Evolutionary conservation across 2,113 vertebrate genomes (phyloP).

Genomic region (Poeciliopsis prolifica): DNA sequence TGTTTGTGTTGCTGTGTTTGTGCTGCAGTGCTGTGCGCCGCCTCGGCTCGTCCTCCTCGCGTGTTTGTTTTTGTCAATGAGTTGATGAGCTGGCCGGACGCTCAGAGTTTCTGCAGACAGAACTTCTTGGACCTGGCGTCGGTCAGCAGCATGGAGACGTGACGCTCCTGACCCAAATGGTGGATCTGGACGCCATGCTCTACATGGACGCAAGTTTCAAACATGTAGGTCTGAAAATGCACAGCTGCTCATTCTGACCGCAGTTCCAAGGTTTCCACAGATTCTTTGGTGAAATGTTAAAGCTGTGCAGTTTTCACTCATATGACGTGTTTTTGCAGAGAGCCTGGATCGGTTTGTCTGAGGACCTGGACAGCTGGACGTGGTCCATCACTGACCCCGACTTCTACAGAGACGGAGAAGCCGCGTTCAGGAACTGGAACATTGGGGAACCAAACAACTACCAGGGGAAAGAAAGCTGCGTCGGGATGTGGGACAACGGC

Average conservation of each 20-base stretch:
- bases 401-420: background rate
- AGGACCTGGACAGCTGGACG: background rate
- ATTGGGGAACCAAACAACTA: background rate
- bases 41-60: background rate
- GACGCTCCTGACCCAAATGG: background rate
- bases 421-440: background rate
- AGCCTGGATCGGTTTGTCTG: background rate
- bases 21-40: background rate
- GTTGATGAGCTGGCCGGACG: slow-evolving; percentile 1
- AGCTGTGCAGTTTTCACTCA: too few relatives aligned
- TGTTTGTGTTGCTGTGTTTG: background rate
- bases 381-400: background rate
- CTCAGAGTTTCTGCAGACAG: slow-evolving; percentile 17
- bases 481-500: background rate
- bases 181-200: background rate
- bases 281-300: too few relatives aligned
- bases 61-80: background rate
- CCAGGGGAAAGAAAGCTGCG: background rate
- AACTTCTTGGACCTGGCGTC: background rate
- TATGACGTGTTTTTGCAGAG: background rate
- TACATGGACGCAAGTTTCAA: fast-evolving
- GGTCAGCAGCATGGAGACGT: fast-evolving
- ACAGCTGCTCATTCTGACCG: too few relatives aligned
- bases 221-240: background rate
- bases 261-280: too few relatives aligned